Evolutionary conservation across 2,888 invertebrate species (phyloP), one percentile per base, ranked within the genome.

Genomic region (Hemithea aestivaria): DNA sequence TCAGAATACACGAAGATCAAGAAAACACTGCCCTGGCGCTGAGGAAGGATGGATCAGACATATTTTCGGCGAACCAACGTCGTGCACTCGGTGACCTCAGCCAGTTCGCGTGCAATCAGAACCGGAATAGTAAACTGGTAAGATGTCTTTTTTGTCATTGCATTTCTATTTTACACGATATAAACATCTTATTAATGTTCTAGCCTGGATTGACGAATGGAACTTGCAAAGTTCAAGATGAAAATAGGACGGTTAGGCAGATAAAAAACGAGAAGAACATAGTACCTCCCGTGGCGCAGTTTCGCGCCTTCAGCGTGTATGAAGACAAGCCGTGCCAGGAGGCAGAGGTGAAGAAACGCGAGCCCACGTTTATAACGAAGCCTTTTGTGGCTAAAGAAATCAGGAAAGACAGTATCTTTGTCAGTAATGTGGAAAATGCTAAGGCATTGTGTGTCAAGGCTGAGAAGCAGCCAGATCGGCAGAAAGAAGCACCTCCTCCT

Each of bases 1-100:
- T 94, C 76, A 89, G 91, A 79, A 92, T 94, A 66, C 92, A 91
- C 77, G 91, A 92, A 76, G 94, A 94, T 79, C 91, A 92, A 73
- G 94, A 94, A 81, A 94, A 94, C 78, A 84, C 90, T 56, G 70
- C 85, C 49, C 66, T 87, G 54, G 84, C 82, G 45, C 73, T 84
- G 33, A 79, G 82, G 53, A 90, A 90, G 70, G 90, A 89, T 48
- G 87, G 77, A 62, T 72, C 77, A 50, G 85, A 85, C 41, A 58
- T 83, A 48, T 83, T 83, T 68, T 61, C 80, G 35, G 79, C 85
- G 40, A 79, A 82, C 55, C 91, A 91, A 73, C 88, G 92, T 56
- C 87, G 91, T 47, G 91, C 91, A 39, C 83, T 93, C 29, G 92
- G 91, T 28, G 89, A 89, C 52, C 78, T 92, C 40, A 90, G 90